Evolutionary conservation across 2,113 vertebrate genomes (phyloP).

Genomic region (Colossoma macropomum): DNA sequence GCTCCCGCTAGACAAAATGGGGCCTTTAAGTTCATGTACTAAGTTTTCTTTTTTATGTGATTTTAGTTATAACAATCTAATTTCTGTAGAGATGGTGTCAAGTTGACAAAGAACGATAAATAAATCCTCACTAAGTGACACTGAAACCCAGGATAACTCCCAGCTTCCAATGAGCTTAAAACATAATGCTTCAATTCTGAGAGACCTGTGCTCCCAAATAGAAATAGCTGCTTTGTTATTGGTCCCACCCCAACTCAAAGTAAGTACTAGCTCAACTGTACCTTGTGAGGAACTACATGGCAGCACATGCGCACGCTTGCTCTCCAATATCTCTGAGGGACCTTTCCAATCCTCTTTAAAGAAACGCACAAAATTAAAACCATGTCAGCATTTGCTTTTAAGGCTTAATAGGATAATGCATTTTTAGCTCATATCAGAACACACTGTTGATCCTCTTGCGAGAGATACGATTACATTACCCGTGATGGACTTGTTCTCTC

Average conservation of each 20-base stretch:
- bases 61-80: constrained; percentile 52
- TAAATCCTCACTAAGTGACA: constrained; percentile 43
- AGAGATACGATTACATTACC: constrained; percentile 41
- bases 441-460: constrained; percentile 27
- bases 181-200: constrained; percentile 50
- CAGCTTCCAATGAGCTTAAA: constrained; percentile 39
- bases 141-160: constrained; percentile 22
- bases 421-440: constrained; percentile 39
- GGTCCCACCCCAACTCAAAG: constrained; percentile 60
- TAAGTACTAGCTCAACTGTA: constrained; percentile 55
- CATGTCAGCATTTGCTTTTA: constrained; percentile 43
- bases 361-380: constrained; percentile 44
- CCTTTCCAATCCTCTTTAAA: constrained; percentile 34
- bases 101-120: constrained; percentile 46
- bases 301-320: constrained; percentile 1
- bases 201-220: constrained; percentile 36
- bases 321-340: constrained; percentile 45
- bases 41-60: constrained; percentile 30
- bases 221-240: constrained; percentile 58
- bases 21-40: constrained; percentile 28
- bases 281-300: constrained; percentile 53
- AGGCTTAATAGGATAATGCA: constrained; percentile 53
- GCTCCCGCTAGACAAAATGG: constrained; percentile 38
- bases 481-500: constrained; percentile 35
- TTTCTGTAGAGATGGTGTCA: constrained; percentile 35